phyloP scores from a whole-genome alignment of 2,888 invertebrate species.

The Unio pictorum region DNA sequence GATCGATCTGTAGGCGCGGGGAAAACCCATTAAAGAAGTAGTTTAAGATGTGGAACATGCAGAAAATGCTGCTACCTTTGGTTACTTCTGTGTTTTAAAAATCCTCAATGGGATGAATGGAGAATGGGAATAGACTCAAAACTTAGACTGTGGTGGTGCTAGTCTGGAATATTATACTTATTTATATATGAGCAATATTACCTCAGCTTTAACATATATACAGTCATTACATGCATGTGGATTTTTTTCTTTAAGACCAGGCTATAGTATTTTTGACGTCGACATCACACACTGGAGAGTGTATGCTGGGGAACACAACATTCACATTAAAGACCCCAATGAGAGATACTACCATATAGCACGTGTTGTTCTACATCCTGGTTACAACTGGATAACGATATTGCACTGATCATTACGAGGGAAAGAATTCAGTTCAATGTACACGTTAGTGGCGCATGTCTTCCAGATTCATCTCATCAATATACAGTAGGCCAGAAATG shows the following conservation, averaged over 20 bases:
- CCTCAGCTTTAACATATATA: too few relatives aligned
- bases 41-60: too few relatives aligned
- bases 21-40: too few relatives aligned
- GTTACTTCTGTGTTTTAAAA: too few relatives aligned
- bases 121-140: too few relatives aligned
- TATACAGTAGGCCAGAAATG: constrained; percentile 16
- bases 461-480: constrained; percentile 14
- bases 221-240: too few relatives aligned
- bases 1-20: too few relatives aligned
- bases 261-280: constrained; percentile 23
- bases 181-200: too few relatives aligned
- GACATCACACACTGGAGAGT: constrained; percentile 23
- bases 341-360: constrained; percentile 25
- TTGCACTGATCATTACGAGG: constrained; percentile 22
- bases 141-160: too few relatives aligned
- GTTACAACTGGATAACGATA: constrained; percentile 33
- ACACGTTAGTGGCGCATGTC: constrained; percentile 18
- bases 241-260: constrained; percentile 9
- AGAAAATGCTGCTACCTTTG: too few relatives aligned
- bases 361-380: constrained; percentile 25
- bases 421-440: constrained; percentile 29
- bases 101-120: too few relatives aligned
- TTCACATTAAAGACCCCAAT: constrained; percentile 19
- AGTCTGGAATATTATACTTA: too few relatives aligned
- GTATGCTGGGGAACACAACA: constrained; percentile 32